These are phyloP conservation scores for Hololepta plana DNA, from an alignment of 2,888 invertebrate genomes.

Conservation along the genomic window DNA sequence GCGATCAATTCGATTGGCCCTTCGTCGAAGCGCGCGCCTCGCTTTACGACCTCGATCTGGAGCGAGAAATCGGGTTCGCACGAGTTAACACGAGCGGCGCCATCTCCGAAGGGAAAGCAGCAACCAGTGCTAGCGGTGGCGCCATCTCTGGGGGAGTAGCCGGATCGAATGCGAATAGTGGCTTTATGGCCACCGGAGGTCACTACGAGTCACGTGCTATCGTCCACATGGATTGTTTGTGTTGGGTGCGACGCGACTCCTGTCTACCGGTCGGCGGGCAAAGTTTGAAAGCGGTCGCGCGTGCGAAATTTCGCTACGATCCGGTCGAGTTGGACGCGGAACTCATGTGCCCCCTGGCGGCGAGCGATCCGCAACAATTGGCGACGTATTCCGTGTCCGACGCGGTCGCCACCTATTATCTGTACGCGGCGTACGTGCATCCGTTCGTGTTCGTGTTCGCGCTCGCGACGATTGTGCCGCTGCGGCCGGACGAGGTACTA, in stretches of 20 bases:
- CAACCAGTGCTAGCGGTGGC: too few species aligned
- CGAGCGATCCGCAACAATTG: constrained; percentile 83
- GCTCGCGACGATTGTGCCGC: constrained; percentile 93
- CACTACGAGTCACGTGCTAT: constrained; percentile 75
- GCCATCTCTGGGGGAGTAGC: background rate
- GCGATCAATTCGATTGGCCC: constrained; percentile 98
- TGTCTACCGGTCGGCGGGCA: constrained; percentile 98
- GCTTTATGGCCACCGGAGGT: too few species aligned
- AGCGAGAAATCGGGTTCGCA: constrained; percentile 73
- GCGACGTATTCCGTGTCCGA: constrained; percentile 98
- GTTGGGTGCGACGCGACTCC: constrained; percentile 98
- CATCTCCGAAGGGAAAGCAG: too few species aligned
- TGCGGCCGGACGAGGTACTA: constrained; percentile 91
- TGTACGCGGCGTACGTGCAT: constrained; percentile 98
- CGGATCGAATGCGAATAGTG: constrained; percentile 48
- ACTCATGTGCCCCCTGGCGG: constrained; percentile 94
- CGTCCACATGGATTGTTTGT: constrained; percentile 91
- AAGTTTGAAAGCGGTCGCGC: constrained; percentile 92
- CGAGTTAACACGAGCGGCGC: too few species aligned
- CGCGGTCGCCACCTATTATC: constrained; percentile 96
- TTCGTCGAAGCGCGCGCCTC: constrained; percentile 92
- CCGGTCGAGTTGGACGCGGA: constrained; percentile 97
- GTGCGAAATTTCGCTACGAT: constrained; percentile 88
- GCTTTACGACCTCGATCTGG: constrained; percentile 77
- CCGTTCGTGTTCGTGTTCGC: constrained; percentile 99